Conservation (phyloP, 2,888 invertebrate species). For the Drosophila basisetae region DNA sequence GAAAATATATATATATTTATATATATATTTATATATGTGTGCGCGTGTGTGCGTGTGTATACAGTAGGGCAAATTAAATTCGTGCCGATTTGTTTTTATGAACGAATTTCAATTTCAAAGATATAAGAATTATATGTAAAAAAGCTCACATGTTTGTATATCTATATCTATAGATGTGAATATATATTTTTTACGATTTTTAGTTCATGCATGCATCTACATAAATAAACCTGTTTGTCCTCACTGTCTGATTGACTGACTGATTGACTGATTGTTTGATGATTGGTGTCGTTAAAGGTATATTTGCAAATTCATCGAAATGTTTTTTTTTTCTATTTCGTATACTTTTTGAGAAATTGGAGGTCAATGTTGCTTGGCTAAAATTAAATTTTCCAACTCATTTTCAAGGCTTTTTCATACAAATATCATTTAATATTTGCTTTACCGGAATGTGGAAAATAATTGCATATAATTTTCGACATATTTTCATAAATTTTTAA, state of each 20-base stretch:
- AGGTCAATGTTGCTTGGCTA: conserved; percentile 10
- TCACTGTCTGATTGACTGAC: conserved; percentile 1
- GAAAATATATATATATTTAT: neutral
- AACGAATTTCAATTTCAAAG: conserved; percentile 33
- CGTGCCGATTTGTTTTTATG: conserved; percentile 28
- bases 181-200: conserved; percentile 3
- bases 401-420: neutral
- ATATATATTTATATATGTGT: neutral
- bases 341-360: conserved; percentile 1
- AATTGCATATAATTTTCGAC: neutral
- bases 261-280: conserved; percentile 1
- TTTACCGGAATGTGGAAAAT: neutral
- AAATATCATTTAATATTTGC: conserved; percentile 1
- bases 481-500: neutral
- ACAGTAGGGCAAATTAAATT: conserved; percentile 21
- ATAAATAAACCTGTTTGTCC: conserved; percentile 6
- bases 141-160: conserved; percentile 3
- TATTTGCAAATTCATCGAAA: neutral
- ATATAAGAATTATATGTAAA: conserved; percentile 21
- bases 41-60: conserved; percentile 5
- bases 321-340: too few species aligned
- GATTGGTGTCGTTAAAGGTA: neutral
- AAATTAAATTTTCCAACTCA: conserved; percentile 9
- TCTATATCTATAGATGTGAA: neutral
- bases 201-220: neutral